phyloP scores from a whole-genome alignment of 2,797 vertebrate genomes.

The Thunnus albacares region DNA sequence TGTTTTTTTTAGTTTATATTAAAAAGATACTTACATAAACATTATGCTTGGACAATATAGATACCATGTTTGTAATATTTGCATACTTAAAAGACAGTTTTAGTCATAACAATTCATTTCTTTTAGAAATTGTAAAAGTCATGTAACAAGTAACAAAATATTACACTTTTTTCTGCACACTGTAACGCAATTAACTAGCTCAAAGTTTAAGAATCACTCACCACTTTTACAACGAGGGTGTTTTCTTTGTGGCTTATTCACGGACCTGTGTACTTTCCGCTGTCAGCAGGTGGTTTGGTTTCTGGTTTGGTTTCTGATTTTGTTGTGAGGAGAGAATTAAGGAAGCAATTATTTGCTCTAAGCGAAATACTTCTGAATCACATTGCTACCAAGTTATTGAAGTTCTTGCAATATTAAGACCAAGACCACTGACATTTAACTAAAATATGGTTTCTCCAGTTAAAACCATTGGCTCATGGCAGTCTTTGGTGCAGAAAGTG shows the following conservation, averaged over 20 bases:
- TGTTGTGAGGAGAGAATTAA: neutral
- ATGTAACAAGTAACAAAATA: too few species aligned
- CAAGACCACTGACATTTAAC: too few species aligned
- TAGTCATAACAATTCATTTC: too few species aligned
- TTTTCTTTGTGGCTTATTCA: neutral
- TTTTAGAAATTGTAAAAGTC: too few species aligned
- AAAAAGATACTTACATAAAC: too few species aligned
- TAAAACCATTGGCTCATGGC: too few species aligned
- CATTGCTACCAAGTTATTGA: neutral
- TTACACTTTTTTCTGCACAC: too few species aligned
- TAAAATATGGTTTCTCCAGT: too few species aligned
- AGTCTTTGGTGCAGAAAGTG: neutral
- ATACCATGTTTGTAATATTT: too few species aligned
- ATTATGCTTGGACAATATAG: too few species aligned
- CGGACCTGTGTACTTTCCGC: neutral
- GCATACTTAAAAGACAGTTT: too few species aligned
- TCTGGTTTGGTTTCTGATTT: neutral
- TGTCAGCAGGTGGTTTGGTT: fast-evolving
- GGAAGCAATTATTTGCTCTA: neutral
- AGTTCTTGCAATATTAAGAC: neutral
- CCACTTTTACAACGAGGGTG: neutral
- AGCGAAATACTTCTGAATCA: neutral
- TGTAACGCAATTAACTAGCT: neutral
- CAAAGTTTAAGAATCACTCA: neutral
- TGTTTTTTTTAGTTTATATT: too few species aligned